These are phyloP conservation scores for Polymixis flavicincta DNA, from an alignment of 2,888 invertebrate genomes.

Conservation along the genomic window DNA sequence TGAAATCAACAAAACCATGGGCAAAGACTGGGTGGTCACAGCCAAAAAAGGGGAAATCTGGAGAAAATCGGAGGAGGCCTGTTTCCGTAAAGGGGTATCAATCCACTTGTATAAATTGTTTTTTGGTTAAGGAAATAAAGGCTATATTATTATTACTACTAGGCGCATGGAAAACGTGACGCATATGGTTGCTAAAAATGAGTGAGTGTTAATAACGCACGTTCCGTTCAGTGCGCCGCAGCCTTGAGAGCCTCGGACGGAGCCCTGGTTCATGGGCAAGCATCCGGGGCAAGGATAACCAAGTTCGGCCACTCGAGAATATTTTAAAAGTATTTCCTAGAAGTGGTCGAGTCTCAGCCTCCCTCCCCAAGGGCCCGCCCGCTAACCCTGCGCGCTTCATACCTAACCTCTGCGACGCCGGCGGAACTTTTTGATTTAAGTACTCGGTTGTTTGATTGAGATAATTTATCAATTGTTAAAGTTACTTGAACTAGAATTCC, in stretches of 20 bases:
- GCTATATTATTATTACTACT: too few relatives aligned
- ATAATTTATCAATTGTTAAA: slow-evolving; percentile 17
- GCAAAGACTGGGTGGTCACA: too few relatives aligned
- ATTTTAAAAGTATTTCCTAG: slow-evolving; percentile 25
- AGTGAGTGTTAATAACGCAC: neutral
- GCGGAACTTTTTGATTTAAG: neutral
- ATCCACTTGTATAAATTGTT: too few relatives aligned
- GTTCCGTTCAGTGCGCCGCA: neutral
- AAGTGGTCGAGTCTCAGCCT: neutral
- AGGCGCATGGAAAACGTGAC: neutral
- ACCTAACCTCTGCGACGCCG: slow-evolving; percentile 5
- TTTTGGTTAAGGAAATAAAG: too few relatives aligned
- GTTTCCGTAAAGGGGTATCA: too few relatives aligned
- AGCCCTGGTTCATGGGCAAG: slow-evolving; percentile 9
- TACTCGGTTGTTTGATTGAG: slow-evolving; percentile 21
- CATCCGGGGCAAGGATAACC: slow-evolving; percentile 18
- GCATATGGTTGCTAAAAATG: neutral
- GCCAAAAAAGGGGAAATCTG: too few relatives aligned
- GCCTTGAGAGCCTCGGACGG: neutral
- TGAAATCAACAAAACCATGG: too few relatives aligned
- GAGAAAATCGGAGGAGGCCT: too few relatives aligned
- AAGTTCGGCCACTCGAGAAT: slow-evolving; percentile 15
- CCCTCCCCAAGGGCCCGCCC: neutral
- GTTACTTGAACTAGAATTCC: neutral
- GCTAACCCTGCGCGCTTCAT: neutral